These are phyloP conservation scores for Sprattus sprattus DNA, from an alignment of 2,113 vertebrate species.

Conservation along the genomic window DNA sequence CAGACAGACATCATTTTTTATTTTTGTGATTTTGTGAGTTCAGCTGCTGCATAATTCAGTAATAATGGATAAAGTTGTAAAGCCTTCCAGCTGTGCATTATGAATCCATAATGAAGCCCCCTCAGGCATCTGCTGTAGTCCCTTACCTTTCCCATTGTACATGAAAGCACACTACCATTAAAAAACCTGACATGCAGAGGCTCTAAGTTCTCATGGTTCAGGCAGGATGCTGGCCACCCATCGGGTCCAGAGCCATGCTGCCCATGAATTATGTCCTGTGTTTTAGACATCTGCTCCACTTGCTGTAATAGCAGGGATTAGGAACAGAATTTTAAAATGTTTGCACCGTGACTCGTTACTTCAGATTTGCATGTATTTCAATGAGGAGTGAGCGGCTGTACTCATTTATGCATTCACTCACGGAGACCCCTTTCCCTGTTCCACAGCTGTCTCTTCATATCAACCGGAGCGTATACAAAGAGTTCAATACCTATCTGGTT, in stretches of 20 bases:
- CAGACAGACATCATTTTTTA: not conserved
- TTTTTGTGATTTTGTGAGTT: not conserved
- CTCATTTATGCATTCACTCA: not conserved
- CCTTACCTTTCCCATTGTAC: slow-evolving; percentile 4
- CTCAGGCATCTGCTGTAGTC: slow-evolving; percentile 16
- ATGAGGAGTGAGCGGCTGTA: not conserved
- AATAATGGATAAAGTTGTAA: slow-evolving; percentile 31
- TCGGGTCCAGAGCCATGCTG: not conserved
- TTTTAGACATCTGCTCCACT: not conserved
- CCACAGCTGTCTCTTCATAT: slow-evolving; percentile 74
- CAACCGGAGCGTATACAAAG: slow-evolving; percentile 74
- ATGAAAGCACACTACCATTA: not conserved
- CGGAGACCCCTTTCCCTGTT: not conserved
- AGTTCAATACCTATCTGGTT: slow-evolving; percentile 84
- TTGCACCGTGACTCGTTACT: not conserved
- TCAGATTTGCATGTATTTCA: not conserved
- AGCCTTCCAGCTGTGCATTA: slow-evolving; percentile 36
- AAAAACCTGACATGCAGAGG: not conserved
- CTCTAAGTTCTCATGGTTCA: not conserved
- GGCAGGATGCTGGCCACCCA: not conserved
- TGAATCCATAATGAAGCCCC: slow-evolving; percentile 30
- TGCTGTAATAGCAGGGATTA: not conserved
- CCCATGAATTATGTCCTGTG: not conserved
- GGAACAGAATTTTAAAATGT: not conserved
- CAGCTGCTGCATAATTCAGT: slow-evolving; percentile 35